These are phyloP conservation scores for Latrodectus elegans DNA, from an alignment of 2,888 invertebrate species.

Conservation along the genomic window DNA sequence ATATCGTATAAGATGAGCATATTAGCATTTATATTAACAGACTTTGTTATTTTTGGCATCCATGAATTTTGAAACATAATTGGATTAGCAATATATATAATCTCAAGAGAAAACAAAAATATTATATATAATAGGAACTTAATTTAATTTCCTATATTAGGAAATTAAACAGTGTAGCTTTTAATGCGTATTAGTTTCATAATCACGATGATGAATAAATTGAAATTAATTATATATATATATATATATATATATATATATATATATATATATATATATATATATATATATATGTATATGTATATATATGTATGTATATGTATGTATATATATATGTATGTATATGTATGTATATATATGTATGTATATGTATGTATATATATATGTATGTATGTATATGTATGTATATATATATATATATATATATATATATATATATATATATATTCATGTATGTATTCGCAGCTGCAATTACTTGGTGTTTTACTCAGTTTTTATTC, in stretches of 20 bases:
- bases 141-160: too few relatives aligned
- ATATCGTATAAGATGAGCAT: too few relatives aligned
- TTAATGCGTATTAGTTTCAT: not conserved
- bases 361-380: not conserved
- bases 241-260: constrained; percentile 10
- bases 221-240: not conserved
- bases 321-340: constrained; percentile 3
- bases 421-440: not conserved
- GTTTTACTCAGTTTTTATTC: not conserved
- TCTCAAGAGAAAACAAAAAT: too few relatives aligned
- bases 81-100: too few relatives aligned
- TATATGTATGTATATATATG: constrained; percentile 3
- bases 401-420: not conserved
- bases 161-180: too few relatives aligned
- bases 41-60: too few relatives aligned
- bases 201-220: too few relatives aligned
- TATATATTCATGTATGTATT: not conserved
- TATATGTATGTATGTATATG: not conserved
- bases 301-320: constrained; percentile 3
- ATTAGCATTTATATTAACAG: too few relatives aligned
- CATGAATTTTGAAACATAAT: too few relatives aligned
- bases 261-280: constrained; percentile 11
- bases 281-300: not conserved
- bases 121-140: too few relatives aligned
- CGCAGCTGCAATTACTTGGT: not conserved